These are phyloP conservation scores for Gastrophysa polygoni DNA, from an alignment of 2,888 invertebrate genomes.

Conservation along the genomic window DNA sequence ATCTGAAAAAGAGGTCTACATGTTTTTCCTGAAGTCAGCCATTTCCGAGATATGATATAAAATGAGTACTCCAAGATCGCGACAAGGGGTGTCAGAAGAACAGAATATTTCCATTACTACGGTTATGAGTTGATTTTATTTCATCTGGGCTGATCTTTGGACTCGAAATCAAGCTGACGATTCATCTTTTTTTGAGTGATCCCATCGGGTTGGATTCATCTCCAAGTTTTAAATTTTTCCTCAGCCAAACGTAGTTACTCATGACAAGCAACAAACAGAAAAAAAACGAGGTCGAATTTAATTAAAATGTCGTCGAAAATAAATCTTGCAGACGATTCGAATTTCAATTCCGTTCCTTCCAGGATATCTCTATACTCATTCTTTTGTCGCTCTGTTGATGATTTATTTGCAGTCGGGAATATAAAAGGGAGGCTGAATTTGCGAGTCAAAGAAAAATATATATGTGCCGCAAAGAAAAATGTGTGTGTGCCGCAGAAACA, in stretches of 20 bases:
- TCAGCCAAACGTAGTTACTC: background rate
- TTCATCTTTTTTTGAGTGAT: background rate
- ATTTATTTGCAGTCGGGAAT: background rate
- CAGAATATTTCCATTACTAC: too few species aligned
- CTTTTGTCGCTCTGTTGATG: background rate
- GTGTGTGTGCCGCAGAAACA: too few species aligned
- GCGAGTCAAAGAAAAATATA: background rate
- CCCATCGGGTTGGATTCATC: background rate
- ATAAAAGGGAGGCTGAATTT: background rate
- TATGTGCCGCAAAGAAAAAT: too few species aligned
- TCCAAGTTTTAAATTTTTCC: background rate
- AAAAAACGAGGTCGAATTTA: background rate
- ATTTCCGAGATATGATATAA: too few species aligned
- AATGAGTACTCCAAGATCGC: too few species aligned
- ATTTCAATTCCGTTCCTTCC: background rate
- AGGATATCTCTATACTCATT: background rate
- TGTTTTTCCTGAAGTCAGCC: too few species aligned
- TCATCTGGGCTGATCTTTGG: too few species aligned
- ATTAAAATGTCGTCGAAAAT: background rate
- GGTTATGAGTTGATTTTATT: too few species aligned
- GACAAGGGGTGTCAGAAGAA: too few species aligned
- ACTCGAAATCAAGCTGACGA: background rate
- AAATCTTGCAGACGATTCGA: background rate
- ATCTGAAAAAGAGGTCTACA: too few species aligned
- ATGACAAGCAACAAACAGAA: constrained; percentile 1